Base-by-base conservation (phyloP, 2,113 vertebrate species). In the Stegostoma tigrinum region DNA sequence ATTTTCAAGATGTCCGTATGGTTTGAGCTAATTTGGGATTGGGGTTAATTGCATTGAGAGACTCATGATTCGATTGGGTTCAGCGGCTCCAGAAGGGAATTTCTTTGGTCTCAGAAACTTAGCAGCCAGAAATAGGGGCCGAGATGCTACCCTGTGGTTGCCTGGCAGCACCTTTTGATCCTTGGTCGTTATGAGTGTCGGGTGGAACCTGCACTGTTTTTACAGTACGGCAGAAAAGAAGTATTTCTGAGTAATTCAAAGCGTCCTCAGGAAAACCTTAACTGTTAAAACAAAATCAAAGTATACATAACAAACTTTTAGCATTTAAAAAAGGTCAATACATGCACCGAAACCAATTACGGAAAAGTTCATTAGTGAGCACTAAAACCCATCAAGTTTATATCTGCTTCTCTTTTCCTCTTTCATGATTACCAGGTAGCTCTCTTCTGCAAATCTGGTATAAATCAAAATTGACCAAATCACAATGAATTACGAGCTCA, bases 111-210 rank as follows among this genome's bases (percentile, higher is more conserved):
- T 68, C 34, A 55, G 64, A 94, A 72, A 95, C 70, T 38, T 95
- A 67, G 45, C 66, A 95, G 70, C 93, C 38, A 72, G 42, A 72
- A 94, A 68, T 68, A 38, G 34, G 66, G n/a, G 91, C 27, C 64
- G n/a, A 42, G 61, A 6, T 48, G 66, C 93, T 68, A 42, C 27
- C 67, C 24, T 70, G 67, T 24, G 38, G 93, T 95, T 95, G 93
- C 93, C 67, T 72, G 67, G 93, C 93, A 95, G 93, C 93, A 23
- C 67, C 64, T 70, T 95, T 95, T 70, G 93, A 95, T 95, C 67
- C 38, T 48, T 48, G 93, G 12, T 72, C 91, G 91, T 94, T 45
- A 94, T 94, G 42, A 94, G 67, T 94, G 66, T 66, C 64, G 67
- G 38, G 61, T 93, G 89, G 89, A 93, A 93, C 61, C 52, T 93